Evolutionary conservation across 2,113 vertebrate genomes (phyloP).

Genomic region (Arothron firmamentum): DNA sequence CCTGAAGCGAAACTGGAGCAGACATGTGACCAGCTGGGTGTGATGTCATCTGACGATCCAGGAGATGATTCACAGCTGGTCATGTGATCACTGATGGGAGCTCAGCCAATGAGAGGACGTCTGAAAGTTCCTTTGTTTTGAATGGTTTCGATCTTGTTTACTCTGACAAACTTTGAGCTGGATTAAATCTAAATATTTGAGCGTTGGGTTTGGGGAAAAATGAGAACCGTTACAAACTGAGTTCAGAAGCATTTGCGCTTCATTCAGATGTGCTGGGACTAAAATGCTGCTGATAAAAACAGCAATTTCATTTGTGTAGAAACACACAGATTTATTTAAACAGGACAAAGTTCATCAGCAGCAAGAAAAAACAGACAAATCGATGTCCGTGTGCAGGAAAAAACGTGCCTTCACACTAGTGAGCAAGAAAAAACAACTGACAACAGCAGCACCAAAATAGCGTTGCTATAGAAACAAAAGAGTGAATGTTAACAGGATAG

Average conservation of each 20-base stretch:
- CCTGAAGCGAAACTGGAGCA: background rate
- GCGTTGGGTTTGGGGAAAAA: background rate
- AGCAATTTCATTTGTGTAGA: background rate
- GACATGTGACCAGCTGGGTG: conserved; percentile 15
- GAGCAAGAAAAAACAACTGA: background rate
- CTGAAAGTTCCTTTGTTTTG: background rate
- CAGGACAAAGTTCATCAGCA: background rate
- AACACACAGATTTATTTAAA: background rate
- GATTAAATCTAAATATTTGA: background rate
- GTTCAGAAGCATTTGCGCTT: too few species aligned
- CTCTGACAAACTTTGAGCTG: background rate
- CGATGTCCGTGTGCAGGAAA: too few species aligned
- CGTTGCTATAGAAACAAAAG: conserved; percentile 1
- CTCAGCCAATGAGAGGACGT: conserved; percentile 1
- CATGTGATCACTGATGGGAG: conserved; percentile 13
- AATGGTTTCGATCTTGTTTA: background rate
- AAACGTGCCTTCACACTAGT: too few species aligned
- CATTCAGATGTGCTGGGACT: background rate
- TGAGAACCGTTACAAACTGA: background rate
- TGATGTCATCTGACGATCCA: background rate
- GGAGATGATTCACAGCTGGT: background rate
- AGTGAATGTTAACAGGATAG: too few species aligned
- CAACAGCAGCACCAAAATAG: background rate
- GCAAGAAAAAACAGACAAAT: background rate
- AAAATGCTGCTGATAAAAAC: too few species aligned